Evolutionary conservation across 2,113 vertebrate genomes (phyloP).

Genomic region (Platycercus adscitus): DNA sequence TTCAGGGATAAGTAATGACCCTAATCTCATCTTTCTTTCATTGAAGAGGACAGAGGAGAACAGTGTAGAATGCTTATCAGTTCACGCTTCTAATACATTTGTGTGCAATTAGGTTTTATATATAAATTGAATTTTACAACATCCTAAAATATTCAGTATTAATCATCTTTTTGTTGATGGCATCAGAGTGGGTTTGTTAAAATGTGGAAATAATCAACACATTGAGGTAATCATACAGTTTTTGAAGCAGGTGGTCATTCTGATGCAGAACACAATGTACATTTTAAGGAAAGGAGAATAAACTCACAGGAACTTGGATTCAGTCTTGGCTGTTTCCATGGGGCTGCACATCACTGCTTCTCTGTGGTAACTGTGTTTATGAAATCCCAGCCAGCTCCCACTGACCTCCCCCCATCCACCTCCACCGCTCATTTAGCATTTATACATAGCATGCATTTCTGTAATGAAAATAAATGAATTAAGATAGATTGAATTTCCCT

Average conservation of each 20-base stretch:
- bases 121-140: background rate
- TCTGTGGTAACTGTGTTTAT: background rate
- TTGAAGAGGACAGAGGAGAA: background rate
- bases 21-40: background rate
- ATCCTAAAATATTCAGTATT: background rate
- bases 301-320: background rate
- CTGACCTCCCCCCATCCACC: background rate
- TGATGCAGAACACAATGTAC: background rate
- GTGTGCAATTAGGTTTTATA: background rate
- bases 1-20: background rate
- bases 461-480: conserved; percentile 1
- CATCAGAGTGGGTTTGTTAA: background rate
- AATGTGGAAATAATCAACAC: background rate
- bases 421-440: conserved; percentile 1
- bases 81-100: background rate
- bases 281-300: background rate
- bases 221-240: background rate
- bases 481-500: conserved; percentile 44
- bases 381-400: background rate
- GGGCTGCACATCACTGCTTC: background rate
- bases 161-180: background rate
- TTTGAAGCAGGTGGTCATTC: background rate
- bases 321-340: background rate
- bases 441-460: conserved; percentile 3
- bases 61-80: background rate